Evolutionary conservation across 2,797 vertebrate genomes (phyloP).

Genomic region (Microctenopoma lineatum): DNA sequence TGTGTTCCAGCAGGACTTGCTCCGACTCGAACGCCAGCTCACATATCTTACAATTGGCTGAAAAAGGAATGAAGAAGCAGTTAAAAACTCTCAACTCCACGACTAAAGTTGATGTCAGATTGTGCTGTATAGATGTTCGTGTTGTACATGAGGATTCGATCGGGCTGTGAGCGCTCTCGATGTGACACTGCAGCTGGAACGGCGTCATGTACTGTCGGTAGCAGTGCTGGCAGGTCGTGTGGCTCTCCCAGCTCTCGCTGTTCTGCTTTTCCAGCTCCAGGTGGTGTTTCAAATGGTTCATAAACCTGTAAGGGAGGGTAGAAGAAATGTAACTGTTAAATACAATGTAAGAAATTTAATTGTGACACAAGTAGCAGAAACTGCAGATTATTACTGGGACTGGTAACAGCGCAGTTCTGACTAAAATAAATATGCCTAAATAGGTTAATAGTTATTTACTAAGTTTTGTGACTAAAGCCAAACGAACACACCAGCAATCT

Average conservation of each 20-base stretch:
- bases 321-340: no score
- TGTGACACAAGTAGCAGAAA: no score
- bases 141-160: conserved; percentile 93
- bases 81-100: no score
- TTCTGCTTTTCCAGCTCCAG: conserved; percentile 98
- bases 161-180: conserved; percentile 95
- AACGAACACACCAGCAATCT: no score
- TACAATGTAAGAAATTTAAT: no score
- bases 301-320: conserved; percentile 86
- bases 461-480: no score
- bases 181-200: conserved; percentile 98
- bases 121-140: background rate
- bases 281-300: conserved; percentile 99
- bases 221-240: conserved; percentile 99
- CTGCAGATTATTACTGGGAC: no score
- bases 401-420: no score
- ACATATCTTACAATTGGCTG: conserved; percentile 98
- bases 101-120: background rate
- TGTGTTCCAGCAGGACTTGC: conserved; percentile 97
- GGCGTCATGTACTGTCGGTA: conserved; percentile 97
- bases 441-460: no score
- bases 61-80: conserved; percentile 35
- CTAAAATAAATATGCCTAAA: no score
- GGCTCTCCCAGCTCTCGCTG: conserved; percentile 98
- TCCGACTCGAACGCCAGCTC: conserved; percentile 98